Evolutionary conservation across 1,140 invertebrate species (phyloP).

Genomic region (Onthophagus taurus): DNA sequence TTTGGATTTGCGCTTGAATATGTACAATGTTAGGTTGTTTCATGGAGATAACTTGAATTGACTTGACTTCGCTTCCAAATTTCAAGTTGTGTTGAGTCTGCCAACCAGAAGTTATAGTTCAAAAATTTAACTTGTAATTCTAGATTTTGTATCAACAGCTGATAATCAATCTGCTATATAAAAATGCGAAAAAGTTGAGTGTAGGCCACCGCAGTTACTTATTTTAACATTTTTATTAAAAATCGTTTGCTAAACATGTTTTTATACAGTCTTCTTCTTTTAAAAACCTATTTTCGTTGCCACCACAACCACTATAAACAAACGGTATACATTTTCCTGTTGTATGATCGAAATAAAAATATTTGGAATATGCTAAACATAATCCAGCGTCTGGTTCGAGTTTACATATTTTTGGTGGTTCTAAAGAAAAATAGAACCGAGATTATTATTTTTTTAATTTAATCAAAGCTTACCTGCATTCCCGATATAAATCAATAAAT

Average conservation of each 20-base stretch:
- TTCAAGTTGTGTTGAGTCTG: no score
- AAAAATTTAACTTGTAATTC: background rate
- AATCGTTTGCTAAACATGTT: background rate
- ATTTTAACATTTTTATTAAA: background rate
- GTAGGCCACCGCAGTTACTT: background rate
- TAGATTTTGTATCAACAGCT: background rate
- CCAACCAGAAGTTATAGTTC: no score
- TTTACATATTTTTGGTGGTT: slow-evolving; percentile 3
- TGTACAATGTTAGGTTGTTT: no score
- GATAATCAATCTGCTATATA: background rate
- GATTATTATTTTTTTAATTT: no score
- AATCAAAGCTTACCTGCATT: no score
- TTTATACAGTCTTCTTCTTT: slow-evolving; percentile 1
- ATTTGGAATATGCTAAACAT: background rate
- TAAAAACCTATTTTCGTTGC: slow-evolving; percentile 7
- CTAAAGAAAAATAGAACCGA: no score
- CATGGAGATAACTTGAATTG: no score
- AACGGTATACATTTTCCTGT: slow-evolving; percentile 1
- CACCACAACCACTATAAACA: slow-evolving; percentile 5
- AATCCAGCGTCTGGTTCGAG: slow-evolving; percentile 1
- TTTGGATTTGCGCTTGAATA: no score
- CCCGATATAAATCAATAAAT: no score
- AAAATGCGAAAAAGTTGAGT: slow-evolving; percentile 2
- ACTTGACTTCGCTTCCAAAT: no score
- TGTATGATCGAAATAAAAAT: slow-evolving; percentile 4